Evolutionary conservation across 2,888 invertebrate genomes (phyloP), one percentile per base, ranked within the genome.

Genomic region (Phaonia tiefii): DNA sequence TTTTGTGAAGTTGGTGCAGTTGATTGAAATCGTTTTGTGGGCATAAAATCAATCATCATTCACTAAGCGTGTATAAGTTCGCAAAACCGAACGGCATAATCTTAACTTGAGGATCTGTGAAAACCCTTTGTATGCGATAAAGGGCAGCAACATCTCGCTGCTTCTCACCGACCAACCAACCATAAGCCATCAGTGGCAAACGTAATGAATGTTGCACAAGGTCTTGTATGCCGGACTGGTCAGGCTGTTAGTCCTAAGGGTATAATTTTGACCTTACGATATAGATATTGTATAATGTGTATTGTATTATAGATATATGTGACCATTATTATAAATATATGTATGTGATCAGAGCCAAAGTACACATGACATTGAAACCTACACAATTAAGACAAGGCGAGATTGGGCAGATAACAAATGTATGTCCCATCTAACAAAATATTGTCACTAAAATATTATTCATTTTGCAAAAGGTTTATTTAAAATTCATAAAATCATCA

Each of bases 41-140:
- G 71, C 80, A 81, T 78, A 75, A 81, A 81, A 81, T 81, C 80
- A 81, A 81, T 81, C 80, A 81, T 81, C 80, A 78, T 81, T 81
- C 80, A 67, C 60, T 67, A 54, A 75, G 78, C 74, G 77, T 72
- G 74, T 74, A 71, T 66, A 77, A 37, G 46, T 26, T 44, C 25
- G 8, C n/a, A 39, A 8, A 2, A 46, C 13, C 22, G n/a, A 69
- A 46, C 74, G 46, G 66, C 69, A 63, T 63, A 63, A 81, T 78
- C 80, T 72, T 46, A 60, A 46, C 20, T 20, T 37, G 11, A 63
- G 58, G 26, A 78, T 81, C 77, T 5, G 31, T 78, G 75, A 78
- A 81, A 66, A 72, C 54, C 69, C 54, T 69, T n/a, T 31, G 31
- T 31, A 31, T 17, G 37, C 51, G 37, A 65, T 37, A 10, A 26